Conservation (phyloP, 1,140 invertebrate species). For the Eumeta japonica region DNA sequence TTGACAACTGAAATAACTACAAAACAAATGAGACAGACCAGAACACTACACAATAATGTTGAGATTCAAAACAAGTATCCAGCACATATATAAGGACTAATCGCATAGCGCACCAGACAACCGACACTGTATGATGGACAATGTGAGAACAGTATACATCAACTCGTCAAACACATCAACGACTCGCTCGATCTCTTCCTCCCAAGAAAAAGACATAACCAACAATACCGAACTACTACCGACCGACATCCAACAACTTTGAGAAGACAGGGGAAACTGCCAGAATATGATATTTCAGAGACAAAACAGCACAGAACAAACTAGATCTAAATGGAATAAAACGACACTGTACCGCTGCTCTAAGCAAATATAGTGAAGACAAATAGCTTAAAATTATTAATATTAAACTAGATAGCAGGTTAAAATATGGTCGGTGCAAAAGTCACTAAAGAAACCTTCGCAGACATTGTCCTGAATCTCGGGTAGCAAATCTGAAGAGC, state of each 20-base stretch:
- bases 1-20: background rate
- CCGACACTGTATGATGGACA: too few species aligned
- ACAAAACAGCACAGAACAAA: background rate
- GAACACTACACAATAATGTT: background rate
- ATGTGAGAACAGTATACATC: too few species aligned
- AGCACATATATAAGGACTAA: background rate
- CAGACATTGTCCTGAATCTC: background rate
- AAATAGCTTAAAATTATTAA: too few species aligned
- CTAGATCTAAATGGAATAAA: background rate
- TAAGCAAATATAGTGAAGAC: too few species aligned
- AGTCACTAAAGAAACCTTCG: background rate
- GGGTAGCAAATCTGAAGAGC: too few species aligned
- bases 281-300: conserved; percentile 3
- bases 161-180: too few species aligned
- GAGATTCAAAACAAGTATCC: background rate
- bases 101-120: too few species aligned
- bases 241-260: conserved; percentile 2
- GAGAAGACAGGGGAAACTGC: background rate
- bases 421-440: conserved; percentile 6
- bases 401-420: too few species aligned
- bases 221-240: too few species aligned
- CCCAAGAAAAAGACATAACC: conserved; percentile 1
- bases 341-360: too few species aligned
- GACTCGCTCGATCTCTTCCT: too few species aligned
- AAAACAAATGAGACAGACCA: background rate